Base-by-base conservation (phyloP, 2,888 invertebrate genomes). In the Encarsia formosa region DNA sequence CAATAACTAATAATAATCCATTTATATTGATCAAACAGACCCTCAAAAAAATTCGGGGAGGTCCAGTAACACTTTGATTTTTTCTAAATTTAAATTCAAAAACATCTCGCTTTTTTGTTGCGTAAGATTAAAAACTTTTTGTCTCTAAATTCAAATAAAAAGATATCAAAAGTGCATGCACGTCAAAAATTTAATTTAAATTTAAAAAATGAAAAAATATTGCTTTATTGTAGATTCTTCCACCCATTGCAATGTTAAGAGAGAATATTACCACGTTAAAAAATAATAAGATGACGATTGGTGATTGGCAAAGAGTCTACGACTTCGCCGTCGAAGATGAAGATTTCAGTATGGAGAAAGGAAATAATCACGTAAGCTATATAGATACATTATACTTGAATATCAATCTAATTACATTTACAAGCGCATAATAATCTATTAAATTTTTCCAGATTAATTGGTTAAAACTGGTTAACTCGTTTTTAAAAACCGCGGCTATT, bases 181-280 rank as follows among this genome's bases (percentile, higher is more conserved):
- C n/a, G n/a, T n/a, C n/a, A n/a, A n/a, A n/a, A n/a, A n/a, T n/a
- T n/a, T n/a, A n/a, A n/a, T n/a, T n/a, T n/a, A n/a, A n/a, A n/a
- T n/a, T n/a, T n/a, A n/a, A 15, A 26, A 26, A 26, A 26, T 26
- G 26, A 26, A 26, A 26, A 11, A 26, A 26, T 26, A 26, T 26
- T 26, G 5, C 11, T 26, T 26, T 8, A 8, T 32, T 16, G 8
- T 15, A 55, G 52, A 56, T 56, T 29, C 24, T 56, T 2, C 56
- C 56, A 5, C 45, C 52, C 1, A 32, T 52, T 9, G 55, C 41
- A 32, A 51, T 49, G 52, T 43, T 49, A 19, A 52, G 52, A 23
- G 52, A 56, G 22, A 56, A 49, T 29, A 39, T 46, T 1, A 52
- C 52, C 9, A 49, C 42, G 2, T 24, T 52, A 16, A 39, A 45